A percentile compares a stretch with the other conserved stretches of the same genome.
These are phyloP conservation scores for Eumaeus atala DNA, from an alignment of 1,140 invertebrate genomes.

Conservation along the genomic window DNA sequence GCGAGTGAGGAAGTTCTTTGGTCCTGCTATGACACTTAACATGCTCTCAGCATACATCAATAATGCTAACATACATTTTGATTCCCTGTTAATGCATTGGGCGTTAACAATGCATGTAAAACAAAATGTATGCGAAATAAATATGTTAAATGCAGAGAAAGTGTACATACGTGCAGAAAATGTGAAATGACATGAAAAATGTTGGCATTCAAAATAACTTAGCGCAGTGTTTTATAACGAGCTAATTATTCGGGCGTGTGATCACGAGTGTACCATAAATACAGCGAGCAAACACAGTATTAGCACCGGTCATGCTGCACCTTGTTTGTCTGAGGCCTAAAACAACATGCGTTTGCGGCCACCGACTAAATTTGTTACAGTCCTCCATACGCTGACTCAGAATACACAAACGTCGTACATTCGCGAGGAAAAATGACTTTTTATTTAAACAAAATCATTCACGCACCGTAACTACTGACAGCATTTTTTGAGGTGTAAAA, in stretches of 20 bases:
- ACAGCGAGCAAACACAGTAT: constrained; percentile 60
- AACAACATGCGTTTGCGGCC: constrained; percentile 69
- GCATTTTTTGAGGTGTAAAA: too few species aligned
- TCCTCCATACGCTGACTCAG: constrained; percentile 64
- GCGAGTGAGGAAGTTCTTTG: too few species aligned
- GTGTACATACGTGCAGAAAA: too few species aligned
- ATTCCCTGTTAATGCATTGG: too few species aligned
- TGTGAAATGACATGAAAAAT: not conserved
- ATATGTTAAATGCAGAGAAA: not conserved
- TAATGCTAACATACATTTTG: too few species aligned
- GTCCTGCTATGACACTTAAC: too few species aligned
- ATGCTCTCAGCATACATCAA: too few species aligned
- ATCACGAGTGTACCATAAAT: constrained; percentile 60
- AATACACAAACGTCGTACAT: constrained; percentile 29
- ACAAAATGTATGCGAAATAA: not conserved
- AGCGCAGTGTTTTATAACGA: constrained; percentile 55
- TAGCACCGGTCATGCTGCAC: constrained; percentile 63
- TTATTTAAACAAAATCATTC: not conserved
- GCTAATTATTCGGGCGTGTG: constrained; percentile 65
- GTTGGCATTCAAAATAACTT: not conserved
- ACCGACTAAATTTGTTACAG: constrained; percentile 62
- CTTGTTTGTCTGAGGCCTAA: constrained; percentile 65
- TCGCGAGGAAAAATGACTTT: constrained; percentile 12
- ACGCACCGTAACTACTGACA: not conserved
- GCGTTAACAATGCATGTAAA: not conserved